A percentile compares a stretch with the other conserved stretches of the same genome.
These are phyloP conservation scores for Dromas ardeola DNA, from an alignment of 2,113 vertebrate genomes.

Conservation along the genomic window DNA sequence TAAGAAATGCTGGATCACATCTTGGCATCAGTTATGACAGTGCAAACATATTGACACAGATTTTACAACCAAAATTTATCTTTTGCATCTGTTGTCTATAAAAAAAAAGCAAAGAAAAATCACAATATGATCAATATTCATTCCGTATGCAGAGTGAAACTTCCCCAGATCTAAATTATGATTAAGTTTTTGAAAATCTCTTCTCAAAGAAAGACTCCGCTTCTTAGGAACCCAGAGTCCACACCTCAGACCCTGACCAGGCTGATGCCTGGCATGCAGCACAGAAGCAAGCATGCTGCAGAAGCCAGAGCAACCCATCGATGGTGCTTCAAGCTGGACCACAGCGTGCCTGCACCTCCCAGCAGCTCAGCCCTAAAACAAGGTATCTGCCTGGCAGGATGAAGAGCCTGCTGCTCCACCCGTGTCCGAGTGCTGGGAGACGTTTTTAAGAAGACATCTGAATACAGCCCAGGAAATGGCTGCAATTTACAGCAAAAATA, in stretches of 20 bases:
- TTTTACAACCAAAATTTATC: not conserved
- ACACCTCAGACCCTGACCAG: not conserved
- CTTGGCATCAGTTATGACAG: not conserved
- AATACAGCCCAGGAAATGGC: not conserved
- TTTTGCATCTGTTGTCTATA: not conserved
- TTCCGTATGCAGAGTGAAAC: not conserved
- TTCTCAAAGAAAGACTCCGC: not conserved
- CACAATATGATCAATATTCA: not conserved
- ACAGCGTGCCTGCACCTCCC: not conserved
- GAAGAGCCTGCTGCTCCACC: not conserved
- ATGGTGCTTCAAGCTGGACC: not conserved
- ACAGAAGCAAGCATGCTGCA: accelerated
- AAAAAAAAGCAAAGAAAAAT: not conserved
- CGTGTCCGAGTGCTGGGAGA: not conserved
- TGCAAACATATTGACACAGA: not conserved
- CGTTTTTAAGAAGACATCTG: not conserved
- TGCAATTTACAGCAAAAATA: not conserved
- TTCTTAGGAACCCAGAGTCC: not conserved
- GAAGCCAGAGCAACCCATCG: accelerated
- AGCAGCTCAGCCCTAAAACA: not conserved
- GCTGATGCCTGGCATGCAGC: not conserved
- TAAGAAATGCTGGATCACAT: not conserved
- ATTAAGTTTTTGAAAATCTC: not conserved
- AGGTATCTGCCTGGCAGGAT: not conserved
- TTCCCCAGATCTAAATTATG: not conserved